phyloP scores from a whole-genome alignment of 2,888 invertebrate genomes.

The Rambutsinella grinnellia region DNA sequence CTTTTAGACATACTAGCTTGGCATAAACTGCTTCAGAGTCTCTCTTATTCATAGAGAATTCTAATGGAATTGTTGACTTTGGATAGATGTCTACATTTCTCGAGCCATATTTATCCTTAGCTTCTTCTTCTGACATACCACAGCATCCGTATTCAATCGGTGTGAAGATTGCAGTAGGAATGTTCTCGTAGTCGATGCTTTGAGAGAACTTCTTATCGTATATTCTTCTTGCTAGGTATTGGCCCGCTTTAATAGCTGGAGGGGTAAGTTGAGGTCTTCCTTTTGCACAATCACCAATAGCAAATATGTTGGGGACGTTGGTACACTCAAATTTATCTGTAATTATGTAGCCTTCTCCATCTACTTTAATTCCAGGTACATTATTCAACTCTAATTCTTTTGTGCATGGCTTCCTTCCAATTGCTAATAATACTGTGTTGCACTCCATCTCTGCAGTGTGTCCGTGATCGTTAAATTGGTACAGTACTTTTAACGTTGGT shows the following conservation, averaged over 20 bases:
- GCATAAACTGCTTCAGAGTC: constrained; percentile 26
- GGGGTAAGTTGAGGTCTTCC: constrained; percentile 74
- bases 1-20: constrained; percentile 71
- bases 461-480: background rate
- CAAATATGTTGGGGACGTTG: constrained; percentile 70
- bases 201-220: constrained; percentile 10
- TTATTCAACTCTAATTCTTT: constrained; percentile 67
- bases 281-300: constrained; percentile 74
- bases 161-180: constrained; percentile 76
- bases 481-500: constrained; percentile 63
- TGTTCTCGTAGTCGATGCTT: constrained; percentile 70
- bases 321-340: constrained; percentile 32
- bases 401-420: constrained; percentile 74
- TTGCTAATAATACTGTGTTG: constrained; percentile 74
- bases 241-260: constrained; percentile 72
- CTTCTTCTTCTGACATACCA: constrained; percentile 74
- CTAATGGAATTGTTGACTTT: constrained; percentile 70
- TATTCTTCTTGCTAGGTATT: constrained; percentile 70
- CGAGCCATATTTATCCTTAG: constrained; percentile 71
- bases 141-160: constrained; percentile 75
- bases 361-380: constrained; percentile 49
- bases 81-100: constrained; percentile 74
- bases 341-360: constrained; percentile 59
- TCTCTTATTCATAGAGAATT: constrained; percentile 27
- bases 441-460: constrained; percentile 66